Evolutionary conservation across 1,140 invertebrate genomes (phyloP).

Genomic region (Musca domestica): DNA sequence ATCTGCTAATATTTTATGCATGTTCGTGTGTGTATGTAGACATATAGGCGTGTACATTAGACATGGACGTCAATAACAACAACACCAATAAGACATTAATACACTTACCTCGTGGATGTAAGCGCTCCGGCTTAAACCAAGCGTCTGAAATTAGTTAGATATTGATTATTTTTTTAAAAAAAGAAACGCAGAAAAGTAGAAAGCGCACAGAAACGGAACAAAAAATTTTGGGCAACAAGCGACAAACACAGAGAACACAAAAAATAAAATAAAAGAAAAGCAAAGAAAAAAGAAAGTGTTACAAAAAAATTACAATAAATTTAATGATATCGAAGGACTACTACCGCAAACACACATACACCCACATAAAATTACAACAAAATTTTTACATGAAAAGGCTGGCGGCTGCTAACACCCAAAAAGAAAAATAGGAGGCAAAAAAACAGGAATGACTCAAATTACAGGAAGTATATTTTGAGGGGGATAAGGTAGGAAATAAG

Average conservation of each 20-base stretch:
- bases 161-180: slow-evolving; percentile 47
- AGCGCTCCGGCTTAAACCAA: slow-evolving; percentile 85
- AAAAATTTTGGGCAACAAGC: slow-evolving; percentile 18
- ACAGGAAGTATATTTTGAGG: too few relatives aligned
- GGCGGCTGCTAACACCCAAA: too few relatives aligned
- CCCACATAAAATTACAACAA: too few relatives aligned
- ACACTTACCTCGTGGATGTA: slow-evolving; percentile 82
- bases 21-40: not conserved
- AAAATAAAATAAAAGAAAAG: not conserved
- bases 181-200: slow-evolving; percentile 32
- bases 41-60: not conserved
- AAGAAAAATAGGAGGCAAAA: too few relatives aligned
- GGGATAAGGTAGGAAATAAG: too few relatives aligned
- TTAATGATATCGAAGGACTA: too few relatives aligned
- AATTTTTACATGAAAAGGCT: too few relatives aligned
- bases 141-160: slow-evolving; percentile 73
- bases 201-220: slow-evolving; percentile 31
- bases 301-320: too few relatives aligned
- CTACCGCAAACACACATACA: too few relatives aligned
- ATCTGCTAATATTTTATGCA: not conserved
- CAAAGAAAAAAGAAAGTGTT: slow-evolving; percentile 18
- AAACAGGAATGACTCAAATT: too few relatives aligned
- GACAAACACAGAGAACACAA: not conserved
- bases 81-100: not conserved
- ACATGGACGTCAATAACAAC: not conserved